Evolutionary conservation across 1,140 invertebrate species (phyloP), one percentile per base, ranked within the genome.

Genomic region (Laodelphax striatellus): DNA sequence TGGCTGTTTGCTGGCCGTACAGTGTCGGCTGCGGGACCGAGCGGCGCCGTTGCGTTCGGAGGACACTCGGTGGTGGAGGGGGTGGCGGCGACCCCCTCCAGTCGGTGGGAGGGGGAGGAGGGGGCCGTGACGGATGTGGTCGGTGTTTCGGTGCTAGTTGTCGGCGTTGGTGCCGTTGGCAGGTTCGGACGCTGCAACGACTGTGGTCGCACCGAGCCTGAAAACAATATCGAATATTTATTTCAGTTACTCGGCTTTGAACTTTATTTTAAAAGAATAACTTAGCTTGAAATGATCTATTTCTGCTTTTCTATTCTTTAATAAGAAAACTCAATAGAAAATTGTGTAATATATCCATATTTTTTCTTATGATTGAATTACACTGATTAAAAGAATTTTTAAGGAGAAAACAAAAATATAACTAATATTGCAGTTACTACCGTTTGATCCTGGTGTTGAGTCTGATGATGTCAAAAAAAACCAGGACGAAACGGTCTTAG

Each of bases 151-250:
- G 64, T 58, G 67, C 72, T 75, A 17, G 70, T 70, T 11, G 71
- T 76, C 6, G 76, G 75, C 2, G 77, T 73, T 5, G 74, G 72
- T 1, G 77, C 72, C 13, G 70, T 66, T 0, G 71, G 70, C n/a
- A 77, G 62, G 5, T 64, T 43, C 10, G 84, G 82, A 8, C 82
- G 71, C 16, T 83, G 82, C 72, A 84, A 77, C 2, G 78, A 79
- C 68, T 87, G 84, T 1, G 82, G 79, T 62, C 87, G 76, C 1
- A 89, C 84, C 2, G 82, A 81, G 63, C 85, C 85, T 86, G 64
- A 31, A 62, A 62, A 14, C 58, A 19, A 38, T 38, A 58, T 13
- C 21, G 17, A 14, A n/a, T n/a, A n/a, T n/a, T n/a, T n/a, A n/a
- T n/a, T n/a, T n/a, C n/a, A n/a, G 56, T 42, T 44, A 2, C 24